These are phyloP conservation scores for Ecdyonurus torrentis DNA, from an alignment of 2,888 invertebrate genomes.

Conservation along the genomic window DNA sequence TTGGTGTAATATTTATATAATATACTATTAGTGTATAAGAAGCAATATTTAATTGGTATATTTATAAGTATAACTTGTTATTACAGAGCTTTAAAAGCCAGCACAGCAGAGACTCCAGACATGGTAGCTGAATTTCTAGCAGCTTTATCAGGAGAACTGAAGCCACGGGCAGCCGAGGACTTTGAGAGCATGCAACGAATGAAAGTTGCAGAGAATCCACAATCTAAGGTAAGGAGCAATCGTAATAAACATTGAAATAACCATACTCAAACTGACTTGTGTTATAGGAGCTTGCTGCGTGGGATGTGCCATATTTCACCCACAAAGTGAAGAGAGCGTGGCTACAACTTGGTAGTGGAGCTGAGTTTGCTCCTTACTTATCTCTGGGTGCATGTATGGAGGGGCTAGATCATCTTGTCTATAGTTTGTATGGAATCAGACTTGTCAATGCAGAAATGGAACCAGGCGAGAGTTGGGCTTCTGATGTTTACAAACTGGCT, in stretches of 20 bases:
- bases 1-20: neutral
- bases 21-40: neutral
- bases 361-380: constrained; percentile 70
- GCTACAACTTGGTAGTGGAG: constrained; percentile 37
- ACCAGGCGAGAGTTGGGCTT: constrained; percentile 72
- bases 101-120: constrained; percentile 66
- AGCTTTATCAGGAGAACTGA: constrained; percentile 50
- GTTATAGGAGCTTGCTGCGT: constrained; percentile 29
- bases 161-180: constrained; percentile 52
- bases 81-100: constrained; percentile 65
- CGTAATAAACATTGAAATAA: neutral
- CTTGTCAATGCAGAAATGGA: constrained; percentile 53
- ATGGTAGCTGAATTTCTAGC: constrained; percentile 68
- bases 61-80: constrained; percentile 3
- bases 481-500: constrained; percentile 82
- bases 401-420: constrained; percentile 79
- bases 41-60: constrained; percentile 8
- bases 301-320: constrained; percentile 83
- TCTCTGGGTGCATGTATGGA: constrained; percentile 94
- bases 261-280: constrained; percentile 27
- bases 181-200: constrained; percentile 57
- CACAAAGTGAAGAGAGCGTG: constrained; percentile 53
- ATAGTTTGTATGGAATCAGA: constrained; percentile 64
- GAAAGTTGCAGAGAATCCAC: constrained; percentile 34
- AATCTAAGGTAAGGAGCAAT: constrained; percentile 7